Evolutionary conservation across 2,888 invertebrate species (phyloP).

Genomic region (Archaeoteleia sp.): DNA sequence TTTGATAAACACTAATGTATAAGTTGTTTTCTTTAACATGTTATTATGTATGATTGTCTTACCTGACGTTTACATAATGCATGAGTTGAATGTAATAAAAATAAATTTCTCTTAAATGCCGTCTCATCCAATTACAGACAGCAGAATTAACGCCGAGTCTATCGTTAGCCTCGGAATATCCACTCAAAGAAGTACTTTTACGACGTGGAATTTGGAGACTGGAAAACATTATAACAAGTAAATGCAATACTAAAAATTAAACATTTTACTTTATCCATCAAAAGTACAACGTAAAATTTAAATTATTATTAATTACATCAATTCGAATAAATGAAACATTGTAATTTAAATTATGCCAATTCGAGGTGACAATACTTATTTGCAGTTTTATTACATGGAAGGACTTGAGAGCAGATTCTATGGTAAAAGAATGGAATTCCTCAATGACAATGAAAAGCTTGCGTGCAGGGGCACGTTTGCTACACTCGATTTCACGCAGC

Average conservation of each 20-base stretch:
- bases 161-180: constrained; percentile 89
- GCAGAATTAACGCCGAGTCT: constrained; percentile 80
- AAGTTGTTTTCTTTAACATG: constrained; percentile 1
- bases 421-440: constrained; percentile 86
- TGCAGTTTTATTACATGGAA: constrained; percentile 90
- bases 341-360: background rate
- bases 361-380: constrained; percentile 24
- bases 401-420: constrained; percentile 84
- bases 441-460: constrained; percentile 83
- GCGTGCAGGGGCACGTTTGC: constrained; percentile 80
- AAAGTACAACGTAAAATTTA: constrained; percentile 1
- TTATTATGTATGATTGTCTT: background rate
- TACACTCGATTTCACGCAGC: constrained; percentile 86
- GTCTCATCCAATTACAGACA: constrained; percentile 77
- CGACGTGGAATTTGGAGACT: constrained; percentile 87
- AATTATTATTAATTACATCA: background rate
- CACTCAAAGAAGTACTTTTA: constrained; percentile 88
- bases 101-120: no score
- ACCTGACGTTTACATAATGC: background rate
- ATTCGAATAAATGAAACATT: constrained; percentile 21
- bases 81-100: background rate
- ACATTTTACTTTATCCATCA: background rate
- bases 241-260: constrained; percentile 16
- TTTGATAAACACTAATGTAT: no score
- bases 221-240: constrained; percentile 85